Base-by-base conservation (phyloP, 92 coral and sea anemone genomes). In the Phenganax marumi region DNA sequence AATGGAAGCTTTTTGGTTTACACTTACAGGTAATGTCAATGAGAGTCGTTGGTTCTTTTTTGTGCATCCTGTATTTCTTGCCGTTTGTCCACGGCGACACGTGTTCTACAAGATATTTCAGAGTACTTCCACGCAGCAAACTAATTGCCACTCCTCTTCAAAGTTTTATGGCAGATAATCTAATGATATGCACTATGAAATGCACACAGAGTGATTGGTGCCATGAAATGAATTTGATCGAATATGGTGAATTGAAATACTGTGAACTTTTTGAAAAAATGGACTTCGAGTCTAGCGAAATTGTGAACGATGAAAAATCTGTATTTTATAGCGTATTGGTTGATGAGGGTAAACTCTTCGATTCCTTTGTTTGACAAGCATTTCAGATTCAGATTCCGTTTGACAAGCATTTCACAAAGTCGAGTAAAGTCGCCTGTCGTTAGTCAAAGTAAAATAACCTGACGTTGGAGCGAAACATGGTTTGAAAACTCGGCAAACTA, bases 241-340 rank as follows among this genome's bases (percentile, higher is more conserved):
- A 90, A 8, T 88, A 90, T 48, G 97, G 89, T 68, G 87, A 97
- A 68, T 63, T 47, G 39, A 76, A 81, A 12, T 68, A 56, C 52
- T 86, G 88, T n/a, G 91, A 92, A 77, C 87, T 72, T 23, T 92
- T 92, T 71, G 90, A 89, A 85, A 92, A 90, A 90, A 70, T 53
- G 79, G 13, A 49, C 11, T 51, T 14, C 23, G 60, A 26, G 13
- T 12, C 13, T 58, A 57, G 49, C 7, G 17, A 26, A 11, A 33
- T 72, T 18, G 12, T 50, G 49, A 50, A 63, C 24, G 75, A 63
- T 13, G 60, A 68, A 53, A 10, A 3, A 8, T 33, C 73, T 13
- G 68, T 53, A 16, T 46, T 39, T 53, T 79, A 79, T 16, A n/a
- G 10, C 14, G 48, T n/a, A 8, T 14, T 79, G 18, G 22, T 43